Evolutionary conservation across 2,888 invertebrate species (phyloP).

Genomic region (Syrphus vitripennis): DNA sequence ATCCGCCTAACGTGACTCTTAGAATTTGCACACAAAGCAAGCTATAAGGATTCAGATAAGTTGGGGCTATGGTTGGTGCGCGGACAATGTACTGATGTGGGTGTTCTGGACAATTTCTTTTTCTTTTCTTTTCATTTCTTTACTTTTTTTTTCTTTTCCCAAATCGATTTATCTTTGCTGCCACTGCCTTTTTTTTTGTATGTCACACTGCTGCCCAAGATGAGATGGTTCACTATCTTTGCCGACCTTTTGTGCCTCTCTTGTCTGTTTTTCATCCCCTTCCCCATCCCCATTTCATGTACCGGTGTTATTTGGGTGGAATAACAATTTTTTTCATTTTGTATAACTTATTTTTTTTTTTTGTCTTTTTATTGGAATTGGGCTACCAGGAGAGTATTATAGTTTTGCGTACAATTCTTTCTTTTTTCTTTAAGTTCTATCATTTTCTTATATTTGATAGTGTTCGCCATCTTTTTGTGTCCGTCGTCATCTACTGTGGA

Average conservation of each 20-base stretch:
- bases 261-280: not conserved
- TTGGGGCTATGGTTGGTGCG: not conserved
- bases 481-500: conserved; percentile 24
- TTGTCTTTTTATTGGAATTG: conserved; percentile 68
- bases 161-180: conserved; percentile 68
- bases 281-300: not conserved
- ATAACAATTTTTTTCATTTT: conserved; percentile 61
- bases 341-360: conserved; percentile 32
- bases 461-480: conserved; percentile 53
- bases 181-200: conserved; percentile 18
- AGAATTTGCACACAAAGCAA: conserved; percentile 37
- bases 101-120: conserved; percentile 66
- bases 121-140: conserved; percentile 10
- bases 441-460: conserved; percentile 22
- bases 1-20: conserved; percentile 71
- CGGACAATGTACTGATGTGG: conserved; percentile 45
- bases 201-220: conserved; percentile 46
- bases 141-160: conserved; percentile 2
- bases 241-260: conserved; percentile 50
- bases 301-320: conserved; percentile 2
- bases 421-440: conserved; percentile 1
- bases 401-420: conserved; percentile 34
- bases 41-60: not conserved
- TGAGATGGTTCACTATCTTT: conserved; percentile 57
- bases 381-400: conserved; percentile 65